These are phyloP conservation scores for Chondrilla cf. caribensis DNA, from an alignment of 37 sponge, comb jelly and placozoan genomes.

Conservation along the genomic window DNA sequence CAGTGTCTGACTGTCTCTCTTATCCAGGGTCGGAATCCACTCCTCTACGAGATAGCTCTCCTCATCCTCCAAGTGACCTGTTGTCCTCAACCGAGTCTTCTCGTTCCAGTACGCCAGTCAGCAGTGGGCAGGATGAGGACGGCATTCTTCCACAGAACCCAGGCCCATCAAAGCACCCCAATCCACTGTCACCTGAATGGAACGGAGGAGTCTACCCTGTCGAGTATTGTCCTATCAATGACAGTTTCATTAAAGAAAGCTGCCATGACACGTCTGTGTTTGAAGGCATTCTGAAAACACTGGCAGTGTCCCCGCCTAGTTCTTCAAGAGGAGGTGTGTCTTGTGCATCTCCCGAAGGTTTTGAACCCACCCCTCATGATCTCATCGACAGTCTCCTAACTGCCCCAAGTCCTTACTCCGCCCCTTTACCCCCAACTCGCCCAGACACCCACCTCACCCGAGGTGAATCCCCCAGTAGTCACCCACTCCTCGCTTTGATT, in stretches of 20 bases:
- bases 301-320: background rate
- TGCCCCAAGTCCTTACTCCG: conserved; percentile 11
- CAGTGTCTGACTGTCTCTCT: background rate
- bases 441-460: background rate
- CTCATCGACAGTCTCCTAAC: background rate
- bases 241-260: background rate
- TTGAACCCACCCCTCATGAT: background rate
- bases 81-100: background rate
- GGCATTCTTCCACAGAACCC: background rate
- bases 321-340: background rate
- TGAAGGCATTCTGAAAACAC: background rate
- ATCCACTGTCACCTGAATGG: conserved; percentile 12
- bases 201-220: background rate
- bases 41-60: background rate
- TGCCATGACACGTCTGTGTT: background rate
- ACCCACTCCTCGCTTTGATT: conserved; percentile 1
- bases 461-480: background rate
- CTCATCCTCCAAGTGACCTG: background rate
- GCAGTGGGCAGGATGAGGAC: no score
- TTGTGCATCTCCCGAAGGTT: conserved; percentile 2
- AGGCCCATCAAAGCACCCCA: background rate
- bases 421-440: background rate
- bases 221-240: background rate
- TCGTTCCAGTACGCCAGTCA: background rate
- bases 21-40: background rate